Conservation (phyloP, 2,113 vertebrate genomes). For the Ardeotis arabs region DNA sequence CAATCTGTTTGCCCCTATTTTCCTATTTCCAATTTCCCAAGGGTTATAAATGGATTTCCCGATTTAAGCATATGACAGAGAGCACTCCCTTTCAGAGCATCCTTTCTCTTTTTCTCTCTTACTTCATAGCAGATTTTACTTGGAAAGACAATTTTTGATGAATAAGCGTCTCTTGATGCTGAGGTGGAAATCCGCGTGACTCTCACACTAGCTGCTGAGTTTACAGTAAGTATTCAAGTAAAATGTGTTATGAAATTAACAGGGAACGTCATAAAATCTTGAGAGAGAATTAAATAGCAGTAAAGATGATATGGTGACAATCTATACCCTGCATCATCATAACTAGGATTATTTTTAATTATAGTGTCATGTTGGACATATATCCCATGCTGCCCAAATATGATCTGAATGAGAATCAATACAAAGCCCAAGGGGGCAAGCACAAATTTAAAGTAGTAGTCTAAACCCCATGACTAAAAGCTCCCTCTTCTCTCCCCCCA, state of each 20-base stretch:
- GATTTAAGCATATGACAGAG: neutral
- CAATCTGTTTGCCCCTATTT: constrained; percentile 33
- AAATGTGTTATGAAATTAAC: neutral
- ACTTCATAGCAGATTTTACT: neutral
- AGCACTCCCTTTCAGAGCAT: neutral
- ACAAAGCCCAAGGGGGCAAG: neutral
- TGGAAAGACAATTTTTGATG: neutral
- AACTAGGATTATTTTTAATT: neutral
- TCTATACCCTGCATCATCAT: neutral
- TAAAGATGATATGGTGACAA: neutral
- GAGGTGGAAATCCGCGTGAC: neutral
- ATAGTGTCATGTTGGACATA: neutral
- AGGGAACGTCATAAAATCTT: neutral
- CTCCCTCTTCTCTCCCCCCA: neutral
- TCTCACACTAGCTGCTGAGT: neutral
- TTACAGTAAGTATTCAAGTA: neutral
- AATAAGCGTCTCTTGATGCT: neutral
- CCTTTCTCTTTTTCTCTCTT: neutral
- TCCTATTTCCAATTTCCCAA: constrained; percentile 42
- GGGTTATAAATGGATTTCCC: neutral
- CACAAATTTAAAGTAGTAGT: neutral
- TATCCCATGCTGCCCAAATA: neutral
- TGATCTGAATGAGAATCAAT: neutral
- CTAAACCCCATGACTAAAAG: neutral
- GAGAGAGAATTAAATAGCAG: neutral